Conservation (phyloP, 2,113 vertebrate species). For the Turdus rufiventris region DNA sequence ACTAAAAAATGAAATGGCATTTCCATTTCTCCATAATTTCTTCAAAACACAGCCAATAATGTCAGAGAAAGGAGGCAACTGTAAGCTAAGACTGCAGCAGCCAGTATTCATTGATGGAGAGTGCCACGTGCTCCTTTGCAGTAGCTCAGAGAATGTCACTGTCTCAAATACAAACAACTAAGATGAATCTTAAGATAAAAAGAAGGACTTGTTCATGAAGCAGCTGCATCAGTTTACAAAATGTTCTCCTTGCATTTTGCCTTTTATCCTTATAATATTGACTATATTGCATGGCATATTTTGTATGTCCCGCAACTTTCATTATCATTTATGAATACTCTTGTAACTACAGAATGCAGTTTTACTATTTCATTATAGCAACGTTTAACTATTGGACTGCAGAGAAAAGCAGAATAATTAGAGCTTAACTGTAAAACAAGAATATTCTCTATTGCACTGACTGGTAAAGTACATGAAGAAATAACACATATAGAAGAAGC, state of each 20-base stretch:
- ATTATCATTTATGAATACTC: background rate
- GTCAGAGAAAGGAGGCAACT: background rate
- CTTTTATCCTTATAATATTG: background rate
- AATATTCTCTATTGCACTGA: background rate
- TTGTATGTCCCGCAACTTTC: background rate
- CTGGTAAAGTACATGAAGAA: background rate
- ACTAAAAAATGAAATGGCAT: background rate
- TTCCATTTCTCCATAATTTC: background rate
- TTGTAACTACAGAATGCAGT: background rate
- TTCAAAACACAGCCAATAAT: background rate
- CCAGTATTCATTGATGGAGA: background rate
- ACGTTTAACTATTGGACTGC: background rate
- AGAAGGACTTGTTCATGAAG: background rate
- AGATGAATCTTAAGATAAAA: background rate
- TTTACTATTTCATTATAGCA: background rate
- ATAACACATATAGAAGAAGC: background rate
- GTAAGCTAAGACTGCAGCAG: background rate
- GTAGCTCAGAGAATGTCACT: background rate
- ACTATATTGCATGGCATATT: background rate
- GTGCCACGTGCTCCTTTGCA: background rate
- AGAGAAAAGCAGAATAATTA: background rate
- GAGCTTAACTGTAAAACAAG: background rate
- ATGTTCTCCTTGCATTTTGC: background rate
- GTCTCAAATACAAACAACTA: background rate
- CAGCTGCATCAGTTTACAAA: background rate